phyloP scores from a whole-genome alignment of 2,888 invertebrate species.

The Spialia ferax region DNA sequence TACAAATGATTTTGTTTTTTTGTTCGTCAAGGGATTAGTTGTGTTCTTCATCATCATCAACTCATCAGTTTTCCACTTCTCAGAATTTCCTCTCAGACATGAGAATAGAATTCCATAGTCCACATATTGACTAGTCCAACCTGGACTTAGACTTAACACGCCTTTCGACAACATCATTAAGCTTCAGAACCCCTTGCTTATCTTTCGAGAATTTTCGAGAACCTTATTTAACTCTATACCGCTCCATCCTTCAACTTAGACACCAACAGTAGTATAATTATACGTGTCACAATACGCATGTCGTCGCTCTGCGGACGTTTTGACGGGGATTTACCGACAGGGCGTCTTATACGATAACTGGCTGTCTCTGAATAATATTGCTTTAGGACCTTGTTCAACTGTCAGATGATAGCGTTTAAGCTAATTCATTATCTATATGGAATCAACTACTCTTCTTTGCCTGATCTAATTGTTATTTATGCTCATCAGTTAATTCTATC shows the following conservation, averaged over 20 bases:
- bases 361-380: constrained; percentile 36
- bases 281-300: constrained; percentile 78
- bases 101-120: no score
- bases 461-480: not conserved
- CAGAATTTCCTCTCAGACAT: no score
- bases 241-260: constrained; percentile 52
- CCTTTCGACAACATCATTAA: no score
- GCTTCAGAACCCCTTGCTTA: no score
- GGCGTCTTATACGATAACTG: constrained; percentile 37
- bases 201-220: no score
- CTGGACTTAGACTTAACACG: no score
- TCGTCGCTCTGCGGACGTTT: constrained; percentile 68
- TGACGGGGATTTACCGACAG: constrained; percentile 66
- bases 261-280: constrained; percentile 66
- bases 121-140: no score
- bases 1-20: no score
- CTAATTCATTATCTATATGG: no score
- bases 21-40: no score
- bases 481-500: not conserved
- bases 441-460: not conserved
- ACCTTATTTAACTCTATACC: constrained; percentile 32
- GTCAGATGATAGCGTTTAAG: constrained; percentile 1
- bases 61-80: no score
- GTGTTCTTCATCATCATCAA: no score
- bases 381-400: constrained; percentile 18